These are phyloP conservation scores for Neoascia interrupta DNA, from an alignment of 2,888 invertebrate genomes.

Conservation along the genomic window DNA sequence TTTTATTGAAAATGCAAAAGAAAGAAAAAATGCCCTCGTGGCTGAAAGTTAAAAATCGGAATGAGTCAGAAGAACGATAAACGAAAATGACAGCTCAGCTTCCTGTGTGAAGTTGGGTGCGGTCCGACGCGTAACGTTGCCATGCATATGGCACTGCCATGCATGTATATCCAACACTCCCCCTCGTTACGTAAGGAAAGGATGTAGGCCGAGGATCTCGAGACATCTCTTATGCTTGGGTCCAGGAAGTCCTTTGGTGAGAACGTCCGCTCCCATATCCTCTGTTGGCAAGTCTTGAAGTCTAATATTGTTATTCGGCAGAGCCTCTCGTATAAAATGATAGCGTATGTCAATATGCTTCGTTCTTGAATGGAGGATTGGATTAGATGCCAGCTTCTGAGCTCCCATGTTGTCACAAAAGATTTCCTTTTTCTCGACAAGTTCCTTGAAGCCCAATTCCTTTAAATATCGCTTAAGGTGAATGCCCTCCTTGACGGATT, in stretches of 20 bases:
- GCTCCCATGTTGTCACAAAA: not conserved
- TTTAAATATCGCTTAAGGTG: not conserved
- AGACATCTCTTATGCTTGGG: not conserved
- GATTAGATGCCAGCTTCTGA: not conserved
- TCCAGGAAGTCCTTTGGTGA: conserved; percentile 11
- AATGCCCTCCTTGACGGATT: not conserved
- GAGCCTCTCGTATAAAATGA: conserved; percentile 24
- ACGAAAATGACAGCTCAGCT: not conserved
- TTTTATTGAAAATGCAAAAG: too few species aligned
- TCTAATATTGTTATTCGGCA: conserved; percentile 2
- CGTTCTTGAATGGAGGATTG: not conserved
- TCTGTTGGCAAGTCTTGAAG: conserved; percentile 12
- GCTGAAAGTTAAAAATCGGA: too few species aligned
- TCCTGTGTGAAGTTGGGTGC: not conserved
- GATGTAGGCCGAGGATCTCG: not conserved
- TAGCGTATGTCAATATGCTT: conserved; percentile 29
- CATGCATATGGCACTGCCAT: too few species aligned
- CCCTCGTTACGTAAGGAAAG: not conserved
- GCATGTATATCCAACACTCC: not conserved
- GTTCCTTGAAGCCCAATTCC: not conserved
- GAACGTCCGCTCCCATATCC: conserved; percentile 16
- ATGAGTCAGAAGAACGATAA: not conserved
- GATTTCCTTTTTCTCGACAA: not conserved
- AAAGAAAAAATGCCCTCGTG: too few species aligned
- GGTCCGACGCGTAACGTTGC: too few species aligned